These are phyloP conservation scores for Silurus asotus DNA, from an alignment of 2,113 vertebrate species.

Conservation along the genomic window DNA sequence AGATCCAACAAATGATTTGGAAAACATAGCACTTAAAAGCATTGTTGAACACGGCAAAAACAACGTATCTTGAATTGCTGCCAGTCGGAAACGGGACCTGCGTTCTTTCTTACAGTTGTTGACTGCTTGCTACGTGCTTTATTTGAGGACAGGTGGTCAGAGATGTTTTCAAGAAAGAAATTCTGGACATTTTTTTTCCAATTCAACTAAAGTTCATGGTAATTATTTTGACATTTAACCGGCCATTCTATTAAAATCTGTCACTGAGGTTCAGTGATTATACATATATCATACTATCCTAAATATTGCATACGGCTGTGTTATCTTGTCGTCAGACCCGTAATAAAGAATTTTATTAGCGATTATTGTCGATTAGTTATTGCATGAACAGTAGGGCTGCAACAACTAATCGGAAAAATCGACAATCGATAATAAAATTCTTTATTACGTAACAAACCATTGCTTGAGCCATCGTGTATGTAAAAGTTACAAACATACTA, in stretches of 20 bases:
- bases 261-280: neutral
- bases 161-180: slow-evolving; percentile 4
- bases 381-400: too few relatives aligned
- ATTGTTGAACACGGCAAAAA: slow-evolving; percentile 1
- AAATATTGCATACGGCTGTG: neutral
- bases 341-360: too few relatives aligned
- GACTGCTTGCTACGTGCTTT: neutral
- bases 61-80: slow-evolving; percentile 11
- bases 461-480: neutral
- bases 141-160: slow-evolving; percentile 23
- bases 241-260: neutral
- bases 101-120: neutral
- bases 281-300: neutral
- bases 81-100: slow-evolving; percentile 21
- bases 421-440: too few relatives aligned
- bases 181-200: neutral
- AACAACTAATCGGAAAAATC: too few relatives aligned
- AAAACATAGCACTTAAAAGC: neutral
- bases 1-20: neutral
- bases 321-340: too few relatives aligned
- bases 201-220: neutral
- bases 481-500: neutral
- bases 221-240: neutral
- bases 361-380: too few relatives aligned
- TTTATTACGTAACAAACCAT: too few relatives aligned